These are phyloP conservation scores for Sclerurus mexicanus DNA, from an alignment of 2,113 vertebrate species.

Conservation along the genomic window DNA sequence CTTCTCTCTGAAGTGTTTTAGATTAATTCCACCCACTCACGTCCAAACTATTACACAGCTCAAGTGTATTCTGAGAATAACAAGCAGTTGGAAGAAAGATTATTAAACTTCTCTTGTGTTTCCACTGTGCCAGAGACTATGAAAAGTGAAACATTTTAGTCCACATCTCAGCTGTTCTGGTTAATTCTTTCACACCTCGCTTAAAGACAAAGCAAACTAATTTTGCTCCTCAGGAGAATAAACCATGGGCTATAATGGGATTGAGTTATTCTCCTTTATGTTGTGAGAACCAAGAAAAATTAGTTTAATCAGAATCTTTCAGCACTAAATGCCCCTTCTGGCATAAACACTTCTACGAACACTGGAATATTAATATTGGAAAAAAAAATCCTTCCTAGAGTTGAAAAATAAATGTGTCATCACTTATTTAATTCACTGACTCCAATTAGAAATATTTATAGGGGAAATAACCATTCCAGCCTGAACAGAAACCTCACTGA, in stretches of 20 bases:
- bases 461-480: not conserved
- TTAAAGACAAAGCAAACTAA: not conserved
- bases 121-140: not conserved
- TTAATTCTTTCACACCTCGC: not conserved
- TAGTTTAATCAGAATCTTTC: not conserved
- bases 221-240: not conserved
- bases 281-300: not conserved
- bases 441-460: not conserved
- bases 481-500: not conserved
- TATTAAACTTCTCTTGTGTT: not conserved
- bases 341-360: not conserved
- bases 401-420: conserved; percentile 5
- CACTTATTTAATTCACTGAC: not conserved
- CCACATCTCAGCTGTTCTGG: not conserved
- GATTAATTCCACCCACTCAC: not conserved
- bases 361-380: not conserved
- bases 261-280: not conserved
- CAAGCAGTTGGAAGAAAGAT: not conserved
- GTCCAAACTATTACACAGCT: not conserved
- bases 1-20: not conserved
- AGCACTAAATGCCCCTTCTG: not conserved
- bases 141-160: not conserved
- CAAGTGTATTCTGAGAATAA: not conserved
- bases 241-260: not conserved
- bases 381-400: not conserved